Percentiles rank a stretch among this genome's conserved stretches.
These are phyloP conservation scores for Hassar affinis DNA, from an alignment of 2,113 vertebrate genomes.

Conservation along the genomic window DNA sequence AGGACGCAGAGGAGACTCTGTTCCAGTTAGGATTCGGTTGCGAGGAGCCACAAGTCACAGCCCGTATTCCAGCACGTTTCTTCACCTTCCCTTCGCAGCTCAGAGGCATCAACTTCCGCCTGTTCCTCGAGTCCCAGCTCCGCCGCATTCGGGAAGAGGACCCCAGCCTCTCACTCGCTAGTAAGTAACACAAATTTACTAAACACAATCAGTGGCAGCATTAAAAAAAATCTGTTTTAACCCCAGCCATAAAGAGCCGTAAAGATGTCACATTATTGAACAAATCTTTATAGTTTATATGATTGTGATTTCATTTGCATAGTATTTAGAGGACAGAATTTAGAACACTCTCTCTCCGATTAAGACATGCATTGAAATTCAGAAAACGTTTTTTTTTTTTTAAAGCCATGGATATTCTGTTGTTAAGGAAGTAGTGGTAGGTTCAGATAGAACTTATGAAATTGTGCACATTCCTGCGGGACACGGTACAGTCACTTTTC, in stretches of 20 bases:
- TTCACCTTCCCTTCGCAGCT: conserved; percentile 82
- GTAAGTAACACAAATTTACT: conserved; percentile 67
- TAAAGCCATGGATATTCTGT: background rate
- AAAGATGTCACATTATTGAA: background rate
- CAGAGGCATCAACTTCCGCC: conserved; percentile 85
- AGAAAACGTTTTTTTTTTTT: background rate
- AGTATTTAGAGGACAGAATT: background rate
- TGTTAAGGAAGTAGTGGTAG: background rate
- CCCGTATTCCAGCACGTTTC: conserved; percentile 85
- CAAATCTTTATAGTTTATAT: background rate
- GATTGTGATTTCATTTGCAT: background rate
- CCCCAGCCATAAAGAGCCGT: background rate
- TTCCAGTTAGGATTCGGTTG: conserved; percentile 84
- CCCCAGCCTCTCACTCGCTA: conserved; percentile 83
- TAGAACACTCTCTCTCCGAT: background rate
- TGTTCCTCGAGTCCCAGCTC: conserved; percentile 85
- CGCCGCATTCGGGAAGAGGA: conserved; percentile 81
- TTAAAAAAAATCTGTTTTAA: background rate
- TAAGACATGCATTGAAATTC: background rate
- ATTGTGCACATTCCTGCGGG: background rate
- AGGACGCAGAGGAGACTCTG: conserved; percentile 85
- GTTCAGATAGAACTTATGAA: background rate
- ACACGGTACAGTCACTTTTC: background rate
- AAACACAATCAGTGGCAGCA: background rate
- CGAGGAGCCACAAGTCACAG: conserved; percentile 72